Base-by-base conservation (phyloP, 2,888 invertebrate genomes). In the Zaprionus obscuricornis region DNA sequence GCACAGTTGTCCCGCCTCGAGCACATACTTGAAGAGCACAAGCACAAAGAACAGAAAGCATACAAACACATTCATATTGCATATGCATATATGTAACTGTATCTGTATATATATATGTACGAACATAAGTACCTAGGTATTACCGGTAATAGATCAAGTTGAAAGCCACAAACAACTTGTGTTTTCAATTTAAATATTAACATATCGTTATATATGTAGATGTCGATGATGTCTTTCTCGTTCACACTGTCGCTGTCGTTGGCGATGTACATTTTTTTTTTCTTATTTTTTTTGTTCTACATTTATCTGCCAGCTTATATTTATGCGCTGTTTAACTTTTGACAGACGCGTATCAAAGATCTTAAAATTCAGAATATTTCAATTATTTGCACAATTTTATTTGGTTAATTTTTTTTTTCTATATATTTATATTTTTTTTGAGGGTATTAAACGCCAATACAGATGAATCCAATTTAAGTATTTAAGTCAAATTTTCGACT, bases 171-270 rank as follows among this genome's bases (percentile, higher is more conserved):
- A 70, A 27, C 51, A 58, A 52, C 64, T 55, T 54, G 59, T 77
- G 49, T 81, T 66, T 62, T 59, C 42, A 60, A 55, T 63, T 65
- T 45, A 71, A 77, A 81, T 67, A 83, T 76, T 62, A 67, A 62
- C 73, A 79, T 65, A 60, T 39, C 70, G 55, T 56, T 58, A 71
- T 54, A 54, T 51, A 60, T 52, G 33, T 51, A 20, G 11, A 10
- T 26, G 17, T 39, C n/a, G n/a, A n/a, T n/a, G n/a, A n/a, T n/a
- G n/a, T n/a, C n/a, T n/a, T n/a, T n/a, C n/a, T n/a, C n/a, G n/a
- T n/a, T n/a, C n/a, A n/a, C n/a, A n/a, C n/a, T n/a, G n/a, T n/a
- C n/a, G n/a, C n/a, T n/a, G n/a, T n/a, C n/a, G n/a, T n/a, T n/a
- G n/a, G n/a, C n/a, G n/a, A 8, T 37, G n/a, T 57, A 39, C 40